Evolutionary conservation across 2,113 vertebrate genomes (phyloP).

Genomic region (Channa argus): DNA sequence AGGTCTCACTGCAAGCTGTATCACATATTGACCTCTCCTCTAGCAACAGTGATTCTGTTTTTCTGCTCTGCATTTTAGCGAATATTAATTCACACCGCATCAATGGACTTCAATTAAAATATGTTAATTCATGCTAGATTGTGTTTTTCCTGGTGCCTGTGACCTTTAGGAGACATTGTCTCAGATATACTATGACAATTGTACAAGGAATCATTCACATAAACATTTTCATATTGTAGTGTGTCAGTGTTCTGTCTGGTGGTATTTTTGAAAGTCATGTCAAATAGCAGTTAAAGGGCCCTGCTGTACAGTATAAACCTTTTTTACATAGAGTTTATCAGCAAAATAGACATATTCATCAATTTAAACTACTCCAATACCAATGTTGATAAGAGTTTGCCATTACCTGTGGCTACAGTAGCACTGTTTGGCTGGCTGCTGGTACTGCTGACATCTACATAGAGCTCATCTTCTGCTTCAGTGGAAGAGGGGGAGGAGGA

Average conservation of each 20-base stretch:
- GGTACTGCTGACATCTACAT: conserved; percentile 90
- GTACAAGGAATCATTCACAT: neutral
- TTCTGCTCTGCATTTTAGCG: conserved; percentile 38
- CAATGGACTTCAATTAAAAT: conserved; percentile 49
- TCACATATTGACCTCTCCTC: conserved; percentile 17
- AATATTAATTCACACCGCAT: conserved; percentile 38
- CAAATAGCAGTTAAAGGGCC: neutral
- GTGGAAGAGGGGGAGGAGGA: conserved; percentile 94
- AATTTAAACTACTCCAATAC: neutral
- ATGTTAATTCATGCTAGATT: conserved; percentile 39
- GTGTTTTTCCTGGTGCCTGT: neutral
- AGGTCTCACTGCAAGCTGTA: neutral
- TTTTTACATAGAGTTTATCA: neutral
- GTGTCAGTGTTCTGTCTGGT: conserved; percentile 4
- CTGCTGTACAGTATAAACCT: neutral
- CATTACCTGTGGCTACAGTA: conserved; percentile 91
- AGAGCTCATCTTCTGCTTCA: conserved; percentile 94
- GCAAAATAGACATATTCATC: neutral
- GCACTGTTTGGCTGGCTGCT: conserved; percentile 90
- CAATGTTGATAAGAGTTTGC: neutral
- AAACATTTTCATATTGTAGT: neutral
- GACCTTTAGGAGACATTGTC: conserved; percentile 10
- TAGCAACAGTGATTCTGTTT: neutral
- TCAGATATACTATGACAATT: neutral
- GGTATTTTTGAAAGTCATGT: neutral